Conservation (phyloP, 1,140 invertebrate species). For the Heliconius hermathena region DNA sequence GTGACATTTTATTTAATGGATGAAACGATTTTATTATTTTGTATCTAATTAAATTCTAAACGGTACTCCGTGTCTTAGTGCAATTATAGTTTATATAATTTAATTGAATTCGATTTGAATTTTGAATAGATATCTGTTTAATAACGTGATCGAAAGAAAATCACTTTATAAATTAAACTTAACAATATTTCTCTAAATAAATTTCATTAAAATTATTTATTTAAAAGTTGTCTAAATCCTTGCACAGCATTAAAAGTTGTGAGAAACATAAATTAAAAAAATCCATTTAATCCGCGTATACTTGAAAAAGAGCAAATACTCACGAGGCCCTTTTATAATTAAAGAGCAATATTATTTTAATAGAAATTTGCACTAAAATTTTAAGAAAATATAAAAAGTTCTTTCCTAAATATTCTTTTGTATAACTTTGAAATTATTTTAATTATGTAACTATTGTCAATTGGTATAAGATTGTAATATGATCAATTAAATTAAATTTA, state of each 20-base stretch:
- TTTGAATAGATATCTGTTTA: no score
- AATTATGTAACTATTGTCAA: slow-evolving; percentile 15
- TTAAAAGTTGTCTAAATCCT: no score
- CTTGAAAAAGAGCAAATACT: neutral
- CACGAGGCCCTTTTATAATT: neutral
- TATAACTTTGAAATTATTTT: neutral
- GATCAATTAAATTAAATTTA: slow-evolving; percentile 22
- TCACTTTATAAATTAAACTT: no score
- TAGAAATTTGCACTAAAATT: neutral
- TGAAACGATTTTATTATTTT: neutral
- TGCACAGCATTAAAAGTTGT: no score
- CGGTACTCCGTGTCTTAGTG: no score
- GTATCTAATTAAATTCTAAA: neutral
- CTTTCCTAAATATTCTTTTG: neutral
- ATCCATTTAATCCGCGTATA: neutral
- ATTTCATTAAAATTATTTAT: no score
- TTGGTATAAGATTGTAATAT: slow-evolving; percentile 16
- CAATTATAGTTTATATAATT: no score
- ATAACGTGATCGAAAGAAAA: no score
- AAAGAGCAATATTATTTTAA: neutral
- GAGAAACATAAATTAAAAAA: no score
- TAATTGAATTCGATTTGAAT: no score
- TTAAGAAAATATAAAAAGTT: neutral
- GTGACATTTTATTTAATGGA: neutral
- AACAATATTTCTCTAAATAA: no score